Evolutionary conservation across 2,888 invertebrate species (phyloP).

Genomic region (Hydraecia micacea): DNA sequence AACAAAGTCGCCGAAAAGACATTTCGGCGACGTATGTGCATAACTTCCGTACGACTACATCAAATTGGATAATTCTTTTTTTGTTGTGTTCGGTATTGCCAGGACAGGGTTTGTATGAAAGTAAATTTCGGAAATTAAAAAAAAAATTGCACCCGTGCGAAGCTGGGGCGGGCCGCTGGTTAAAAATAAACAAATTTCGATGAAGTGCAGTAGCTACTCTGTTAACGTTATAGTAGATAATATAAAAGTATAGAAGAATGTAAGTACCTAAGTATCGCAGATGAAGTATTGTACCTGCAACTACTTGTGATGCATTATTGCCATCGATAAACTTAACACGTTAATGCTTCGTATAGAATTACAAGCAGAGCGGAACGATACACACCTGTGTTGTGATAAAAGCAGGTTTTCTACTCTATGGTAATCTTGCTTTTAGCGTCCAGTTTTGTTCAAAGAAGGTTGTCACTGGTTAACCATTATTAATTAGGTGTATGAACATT

Average conservation of each 20-base stretch:
- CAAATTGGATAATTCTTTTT: too few relatives aligned
- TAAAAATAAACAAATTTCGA: background rate
- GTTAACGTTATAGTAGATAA: background rate
- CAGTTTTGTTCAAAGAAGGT: constrained; percentile 49
- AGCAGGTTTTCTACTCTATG: constrained; percentile 44
- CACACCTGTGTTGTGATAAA: constrained; percentile 52
- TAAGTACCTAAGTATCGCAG: constrained; percentile 12
- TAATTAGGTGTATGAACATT: constrained; percentile 48
- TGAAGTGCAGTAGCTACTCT: background rate
- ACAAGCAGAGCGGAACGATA: constrained; percentile 57
- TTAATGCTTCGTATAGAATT: constrained; percentile 60
- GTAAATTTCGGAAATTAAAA: too few relatives aligned
- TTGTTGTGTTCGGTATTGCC: too few relatives aligned
- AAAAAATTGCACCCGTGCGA: too few relatives aligned
- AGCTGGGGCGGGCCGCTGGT: too few relatives aligned
- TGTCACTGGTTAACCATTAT: constrained; percentile 43
- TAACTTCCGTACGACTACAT: too few relatives aligned
- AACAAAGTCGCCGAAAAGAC: too few relatives aligned
- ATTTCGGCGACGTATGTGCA: too few relatives aligned
- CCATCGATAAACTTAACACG: constrained; percentile 63
- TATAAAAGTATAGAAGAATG: background rate
- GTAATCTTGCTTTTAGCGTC: constrained; percentile 46
- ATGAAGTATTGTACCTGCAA: constrained; percentile 35
- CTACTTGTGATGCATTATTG: constrained; percentile 57
- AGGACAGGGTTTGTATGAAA: too few relatives aligned